Evolutionary conservation across 2,888 invertebrate genomes (phyloP), one percentile per base, ranked within the genome.

Genomic region (Cosmia pyralina): DNA sequence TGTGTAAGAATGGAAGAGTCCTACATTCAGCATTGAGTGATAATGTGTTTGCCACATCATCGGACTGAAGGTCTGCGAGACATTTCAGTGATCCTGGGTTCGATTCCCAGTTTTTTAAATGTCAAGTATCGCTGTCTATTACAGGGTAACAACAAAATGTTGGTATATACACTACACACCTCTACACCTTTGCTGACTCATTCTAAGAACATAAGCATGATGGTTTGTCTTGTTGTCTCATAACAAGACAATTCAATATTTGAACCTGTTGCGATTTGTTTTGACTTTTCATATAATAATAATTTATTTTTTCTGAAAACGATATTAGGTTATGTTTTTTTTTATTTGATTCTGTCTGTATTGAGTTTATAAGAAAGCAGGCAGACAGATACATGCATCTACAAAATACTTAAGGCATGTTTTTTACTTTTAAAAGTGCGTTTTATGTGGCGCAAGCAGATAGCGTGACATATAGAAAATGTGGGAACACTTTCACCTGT

Each of bases 401-500:
- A 17, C n/a, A n/a, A 15, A 34, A 34, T n/a, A 64, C 19, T n/a
- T 70, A 55, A 19, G 0, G 22, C 17, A 22, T 0, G 1, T 48
- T 50, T 77, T 50, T 34, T 57, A 57, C 11, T 44, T 57, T 66
- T 48, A 17, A 50, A 50, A 44, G n/a, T 22, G 2, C 15, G 0
- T 57, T 34, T 10, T 55, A 17, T n/a, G n/a, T 28, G 13, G 5
- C 34, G 8, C 41, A 52, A 52, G 50, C 52, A 46, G 7, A 46
- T 59, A 22, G 59, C 70, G 52, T 69, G 58, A 48, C 28, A 46
- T 68, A n/a, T 28, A 41, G 28, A 59, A 77, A 59, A 68, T 74
- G 50, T 77, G 58, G 13, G n/a, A 68, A 46, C 17, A 53, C 74
- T 68, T 69, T 77, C 69, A 68, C 28, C 13, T 41, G 52, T 59